phyloP scores from a whole-genome alignment of 2,888 invertebrate species.

The Caenorhabditis zanzibari region DNA sequence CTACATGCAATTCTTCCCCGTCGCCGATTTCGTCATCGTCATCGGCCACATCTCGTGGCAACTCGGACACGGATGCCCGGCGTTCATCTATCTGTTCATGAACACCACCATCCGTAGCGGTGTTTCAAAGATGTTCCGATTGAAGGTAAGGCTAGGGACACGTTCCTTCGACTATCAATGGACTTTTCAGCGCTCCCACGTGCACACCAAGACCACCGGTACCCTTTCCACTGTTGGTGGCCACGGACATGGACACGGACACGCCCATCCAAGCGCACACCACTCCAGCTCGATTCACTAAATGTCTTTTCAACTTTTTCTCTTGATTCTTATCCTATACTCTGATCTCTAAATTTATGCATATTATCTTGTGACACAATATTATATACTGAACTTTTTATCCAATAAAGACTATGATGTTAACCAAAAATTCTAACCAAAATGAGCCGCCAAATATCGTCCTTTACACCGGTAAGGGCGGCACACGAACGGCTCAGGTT shows the following conservation, averaged over 20 bases:
- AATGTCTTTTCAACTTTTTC: constrained; percentile 6
- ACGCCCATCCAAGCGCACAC: constrained; percentile 1
- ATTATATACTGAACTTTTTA: too few species aligned
- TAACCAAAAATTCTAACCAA: too few species aligned
- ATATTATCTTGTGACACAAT: too few species aligned
- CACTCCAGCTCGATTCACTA: constrained; percentile 57
- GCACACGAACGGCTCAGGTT: too few species aligned
- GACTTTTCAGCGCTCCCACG: constrained; percentile 21
- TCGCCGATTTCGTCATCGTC: constrained; percentile 68
- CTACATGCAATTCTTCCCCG: constrained; percentile 74
- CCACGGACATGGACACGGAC: constrained; percentile 17
- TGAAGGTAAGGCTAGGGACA: constrained; percentile 39
- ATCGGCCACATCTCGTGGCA: constrained; percentile 74
- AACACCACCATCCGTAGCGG: constrained; percentile 68
- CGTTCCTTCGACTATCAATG: too few species aligned
- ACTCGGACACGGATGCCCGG: constrained; percentile 71
- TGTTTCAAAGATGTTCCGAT: constrained; percentile 43
- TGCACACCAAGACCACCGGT: constrained; percentile 20
- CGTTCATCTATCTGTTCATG: constrained; percentile 70
- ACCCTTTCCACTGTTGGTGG: constrained; percentile 39
- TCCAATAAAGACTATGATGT: too few species aligned
- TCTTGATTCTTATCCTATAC: not conserved
- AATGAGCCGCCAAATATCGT: too few species aligned
- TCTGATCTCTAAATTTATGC: too few species aligned
- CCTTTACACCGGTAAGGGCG: too few species aligned